Base-by-base conservation (phyloP, 2,113 vertebrate species). In the Channa maculata region DNA sequence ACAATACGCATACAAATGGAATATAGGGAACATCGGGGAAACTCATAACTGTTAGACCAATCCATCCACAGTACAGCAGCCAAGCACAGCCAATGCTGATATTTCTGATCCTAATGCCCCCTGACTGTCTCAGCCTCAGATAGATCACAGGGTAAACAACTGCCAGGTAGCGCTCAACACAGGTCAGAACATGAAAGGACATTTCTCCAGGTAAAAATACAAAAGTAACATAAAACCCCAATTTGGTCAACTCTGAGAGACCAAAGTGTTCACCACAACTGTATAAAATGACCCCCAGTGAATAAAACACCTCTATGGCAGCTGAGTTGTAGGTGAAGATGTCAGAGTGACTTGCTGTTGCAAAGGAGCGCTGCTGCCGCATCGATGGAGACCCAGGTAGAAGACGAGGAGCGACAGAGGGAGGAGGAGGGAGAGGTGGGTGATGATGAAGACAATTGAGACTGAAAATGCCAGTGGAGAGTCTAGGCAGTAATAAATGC, bases 281-380 rank as follows among this genome's bases (percentile, higher is more conserved):
- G 1, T 1, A 2, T 3, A 0, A 5, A 8, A 71, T 0, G 3
- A 8, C 0, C 10, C 24, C 61, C 3, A 38, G 0, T 1, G 44
- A 0, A 2, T 24, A 5, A 0, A 61, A 1, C 33, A 75, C 3
- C 63, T 87, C 76, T 4, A 87, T 38, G 66, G 13, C 5, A 2
- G 52, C 66, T 78, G 82, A 39, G 64, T 82, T 54, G 76, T 52
- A 75, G 8, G 66, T 72, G 34, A 88, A 74, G 68, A 15, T 6
- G 13, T 88, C 82, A 0, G 60, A 67, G 37, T 77, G 82, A 48
- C 48, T 77, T 10, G 38, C 6, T 1, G 62, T 11, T 3, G 60
- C 1, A n/a, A 5, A 4, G 48, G 36, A 13, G 13, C 39, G 8
- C 5, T 12, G 70, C 0, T 5, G 48, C 24, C 2, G 36, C 15